These are phyloP conservation scores for Brachyptera risi DNA, from an alignment of 2,888 invertebrate genomes.

Conservation along the genomic window DNA sequence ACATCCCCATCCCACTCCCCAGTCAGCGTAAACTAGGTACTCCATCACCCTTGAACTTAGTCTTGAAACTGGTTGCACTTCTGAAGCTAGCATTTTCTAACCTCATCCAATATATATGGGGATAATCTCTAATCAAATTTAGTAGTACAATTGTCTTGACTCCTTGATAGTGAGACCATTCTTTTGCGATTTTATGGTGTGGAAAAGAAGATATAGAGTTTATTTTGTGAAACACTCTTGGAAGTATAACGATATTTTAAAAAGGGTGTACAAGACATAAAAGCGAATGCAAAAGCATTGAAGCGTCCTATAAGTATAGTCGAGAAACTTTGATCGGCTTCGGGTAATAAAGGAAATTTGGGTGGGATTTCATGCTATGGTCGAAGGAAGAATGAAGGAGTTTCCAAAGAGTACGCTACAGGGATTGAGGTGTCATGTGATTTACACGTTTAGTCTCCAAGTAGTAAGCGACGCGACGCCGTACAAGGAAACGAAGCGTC, in stretches of 20 bases:
- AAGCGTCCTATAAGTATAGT: conserved; percentile 24
- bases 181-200: conserved; percentile 40
- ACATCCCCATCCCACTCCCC: conserved; percentile 1
- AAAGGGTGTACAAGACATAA: conserved; percentile 35
- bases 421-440: conserved; percentile 20
- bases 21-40: conserved; percentile 24
- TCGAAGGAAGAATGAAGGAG: conserved; percentile 2
- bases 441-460: conserved; percentile 2
- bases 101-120: conserved; percentile 40
- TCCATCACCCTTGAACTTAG: conserved; percentile 23
- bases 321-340: conserved; percentile 40
- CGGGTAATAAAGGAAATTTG: conserved; percentile 39
- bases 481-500: neutral
- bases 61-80: conserved; percentile 39
- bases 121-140: conserved; percentile 42
- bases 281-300: conserved; percentile 13
- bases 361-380: conserved; percentile 36
- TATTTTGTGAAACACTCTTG: conserved; percentile 41
- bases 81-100: conserved; percentile 36
- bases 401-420: neutral
- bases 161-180: conserved; percentile 37
- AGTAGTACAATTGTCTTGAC: conserved; percentile 40
- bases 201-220: conserved; percentile 42
- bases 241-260: conserved; percentile 39
- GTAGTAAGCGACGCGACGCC: neutral